Evolutionary conservation across 2,113 vertebrate species (phyloP).

Genomic region (Burhinus bistriatus): DNA sequence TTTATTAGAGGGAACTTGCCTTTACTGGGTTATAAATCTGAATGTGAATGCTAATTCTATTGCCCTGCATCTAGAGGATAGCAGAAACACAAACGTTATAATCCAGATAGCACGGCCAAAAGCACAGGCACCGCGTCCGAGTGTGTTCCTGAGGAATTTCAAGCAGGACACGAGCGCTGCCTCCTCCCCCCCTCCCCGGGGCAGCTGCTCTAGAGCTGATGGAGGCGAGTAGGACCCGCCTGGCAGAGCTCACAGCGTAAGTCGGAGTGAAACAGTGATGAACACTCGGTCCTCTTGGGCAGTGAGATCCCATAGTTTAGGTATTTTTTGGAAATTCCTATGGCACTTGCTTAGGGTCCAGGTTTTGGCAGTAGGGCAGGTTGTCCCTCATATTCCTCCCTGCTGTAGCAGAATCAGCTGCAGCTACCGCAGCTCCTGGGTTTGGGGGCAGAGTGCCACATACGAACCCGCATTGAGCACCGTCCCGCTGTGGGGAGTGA

Average conservation of each 20-base stretch:
- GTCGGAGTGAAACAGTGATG: rapidly evolving
- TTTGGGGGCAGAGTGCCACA: background rate
- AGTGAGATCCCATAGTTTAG: background rate
- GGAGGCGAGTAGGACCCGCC: background rate
- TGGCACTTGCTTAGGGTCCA: background rate
- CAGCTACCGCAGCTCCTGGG: background rate
- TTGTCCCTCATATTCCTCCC: background rate
- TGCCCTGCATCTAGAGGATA: slow-evolving; percentile 21
- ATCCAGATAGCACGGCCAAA: background rate
- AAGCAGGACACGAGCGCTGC: background rate
- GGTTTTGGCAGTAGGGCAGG: background rate
- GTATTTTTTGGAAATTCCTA: background rate
- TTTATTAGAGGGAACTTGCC: slow-evolving; percentile 31
- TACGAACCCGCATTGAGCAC: rapidly evolving
- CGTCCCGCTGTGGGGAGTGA: rapidly evolving
- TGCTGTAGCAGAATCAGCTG: background rate
- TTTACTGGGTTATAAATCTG: slow-evolving; percentile 40
- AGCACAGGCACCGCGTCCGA: background rate
- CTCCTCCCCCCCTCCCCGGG: background rate
- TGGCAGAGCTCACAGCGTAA: background rate
- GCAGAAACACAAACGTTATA: background rate
- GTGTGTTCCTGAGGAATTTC: background rate
- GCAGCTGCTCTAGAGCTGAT: background rate
- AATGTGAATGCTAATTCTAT: slow-evolving; percentile 54
- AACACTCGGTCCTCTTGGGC: background rate